A percentile compares a stretch with the other conserved stretches of the same genome.
These are phyloP conservation scores for Stomatorhinus ivindoensis DNA, from an alignment of 2,113 vertebrate genomes.

Conservation along the genomic window DNA sequence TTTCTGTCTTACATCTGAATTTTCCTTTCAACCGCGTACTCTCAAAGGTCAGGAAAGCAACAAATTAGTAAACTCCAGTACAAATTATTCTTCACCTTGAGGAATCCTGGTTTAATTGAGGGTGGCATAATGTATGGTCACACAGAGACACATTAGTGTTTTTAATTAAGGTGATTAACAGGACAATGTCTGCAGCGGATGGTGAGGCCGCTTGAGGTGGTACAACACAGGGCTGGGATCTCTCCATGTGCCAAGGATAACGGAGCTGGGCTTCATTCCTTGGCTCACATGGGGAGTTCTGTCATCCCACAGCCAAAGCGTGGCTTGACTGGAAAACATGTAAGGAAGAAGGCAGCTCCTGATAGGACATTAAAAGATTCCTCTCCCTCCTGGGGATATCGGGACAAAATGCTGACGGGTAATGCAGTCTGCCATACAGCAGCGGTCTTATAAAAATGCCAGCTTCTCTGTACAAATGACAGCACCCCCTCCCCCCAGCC, in stretches of 20 bases:
- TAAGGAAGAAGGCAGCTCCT: background rate
- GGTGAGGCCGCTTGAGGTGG: background rate
- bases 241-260: background rate
- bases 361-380: background rate
- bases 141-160: slow-evolving; percentile 1
- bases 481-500: background rate
- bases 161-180: background rate
- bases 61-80: background rate
- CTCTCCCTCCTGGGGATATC: background rate
- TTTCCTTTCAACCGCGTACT: background rate
- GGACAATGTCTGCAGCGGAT: background rate
- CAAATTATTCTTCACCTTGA: background rate
- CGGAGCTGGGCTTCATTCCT: background rate
- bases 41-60: background rate
- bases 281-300: background rate
- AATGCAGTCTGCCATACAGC: background rate
- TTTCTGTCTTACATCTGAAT: background rate
- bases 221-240: background rate
- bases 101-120: background rate
- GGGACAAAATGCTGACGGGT: slow-evolving; percentile 3
- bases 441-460: background rate
- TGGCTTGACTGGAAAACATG: background rate
- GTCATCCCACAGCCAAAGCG: background rate
- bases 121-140: background rate
- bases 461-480: background rate